These are phyloP conservation scores for Lates calcarifer DNA, from an alignment of 2,113 vertebrate genomes.

Conservation along the genomic window DNA sequence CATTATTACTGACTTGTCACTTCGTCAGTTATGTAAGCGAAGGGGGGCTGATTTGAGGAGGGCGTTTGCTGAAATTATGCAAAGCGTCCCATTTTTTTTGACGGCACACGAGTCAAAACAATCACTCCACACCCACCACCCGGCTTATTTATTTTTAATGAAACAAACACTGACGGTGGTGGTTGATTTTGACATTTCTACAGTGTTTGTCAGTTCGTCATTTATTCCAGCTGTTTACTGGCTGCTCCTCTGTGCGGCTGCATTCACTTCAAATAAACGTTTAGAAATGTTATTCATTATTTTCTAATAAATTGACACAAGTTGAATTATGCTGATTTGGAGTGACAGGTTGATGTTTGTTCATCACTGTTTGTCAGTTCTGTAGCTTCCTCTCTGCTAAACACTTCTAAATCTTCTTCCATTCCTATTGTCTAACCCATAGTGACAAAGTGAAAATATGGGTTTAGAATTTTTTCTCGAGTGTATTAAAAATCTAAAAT, in stretches of 20 bases:
- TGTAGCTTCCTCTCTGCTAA: background rate
- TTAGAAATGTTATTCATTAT: conserved; percentile 24
- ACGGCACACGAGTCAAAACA: conserved; percentile 47
- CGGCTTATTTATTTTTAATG: conserved; percentile 36
- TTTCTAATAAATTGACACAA: conserved; percentile 22
- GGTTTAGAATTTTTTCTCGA: too few species aligned
- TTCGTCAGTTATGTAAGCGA: conserved; percentile 53
- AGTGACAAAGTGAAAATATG: too few species aligned
- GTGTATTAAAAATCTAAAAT: too few species aligned
- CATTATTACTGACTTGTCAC: conserved; percentile 61
- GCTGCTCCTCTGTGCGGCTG: background rate
- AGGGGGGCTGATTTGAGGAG: conserved; percentile 56
- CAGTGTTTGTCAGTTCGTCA: conserved; percentile 44
- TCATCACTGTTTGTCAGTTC: background rate
- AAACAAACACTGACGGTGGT: conserved; percentile 16
- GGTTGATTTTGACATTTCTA: conserved; percentile 35
- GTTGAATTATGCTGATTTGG: background rate
- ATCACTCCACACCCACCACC: conserved; percentile 50
- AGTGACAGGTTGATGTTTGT: background rate
- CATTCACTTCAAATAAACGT: conserved; percentile 19
- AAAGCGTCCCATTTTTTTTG: conserved; percentile 23
- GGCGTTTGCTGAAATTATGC: conserved; percentile 53
- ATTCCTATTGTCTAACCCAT: too few species aligned
- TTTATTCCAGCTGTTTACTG: conserved; percentile 20
- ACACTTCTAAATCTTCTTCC: too few species aligned